Evolutionary conservation across 1,140 invertebrate species (phyloP).

Genomic region (Cepaea nemoralis): DNA sequence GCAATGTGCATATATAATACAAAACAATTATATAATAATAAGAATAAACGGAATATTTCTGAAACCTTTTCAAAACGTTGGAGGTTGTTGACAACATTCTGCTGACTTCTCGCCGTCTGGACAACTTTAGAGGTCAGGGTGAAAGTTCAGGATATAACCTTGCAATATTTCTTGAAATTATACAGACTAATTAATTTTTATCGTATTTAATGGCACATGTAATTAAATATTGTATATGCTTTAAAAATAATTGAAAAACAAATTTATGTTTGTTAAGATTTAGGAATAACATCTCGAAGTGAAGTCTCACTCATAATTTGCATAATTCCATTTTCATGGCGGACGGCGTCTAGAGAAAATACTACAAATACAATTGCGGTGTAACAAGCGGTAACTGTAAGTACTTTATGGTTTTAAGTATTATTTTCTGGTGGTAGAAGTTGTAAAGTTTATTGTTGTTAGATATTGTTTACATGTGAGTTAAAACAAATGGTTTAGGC

Average conservation of each 20-base stretch:
- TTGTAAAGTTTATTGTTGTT: background rate
- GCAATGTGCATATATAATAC: no score
- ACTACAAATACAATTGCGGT: background rate
- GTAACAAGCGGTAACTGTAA: background rate
- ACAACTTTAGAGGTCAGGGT: constrained; percentile 30
- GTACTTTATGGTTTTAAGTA: background rate
- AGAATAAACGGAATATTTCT: background rate
- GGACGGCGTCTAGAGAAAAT: constrained; percentile 14
- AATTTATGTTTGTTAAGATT: background rate
- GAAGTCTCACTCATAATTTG: constrained; percentile 15
- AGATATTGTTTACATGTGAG: no score
- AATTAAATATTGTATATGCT: constrained; percentile 1
- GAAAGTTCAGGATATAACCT: constrained; percentile 17
- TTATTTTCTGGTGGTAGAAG: background rate
- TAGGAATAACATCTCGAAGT: background rate
- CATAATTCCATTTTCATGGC: constrained; percentile 38
- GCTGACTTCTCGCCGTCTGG: background rate
- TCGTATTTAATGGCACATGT: no score
- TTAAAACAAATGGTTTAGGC: no score
- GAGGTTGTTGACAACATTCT: constrained; percentile 49
- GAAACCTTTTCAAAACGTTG: constrained; percentile 37
- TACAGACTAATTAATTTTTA: no score
- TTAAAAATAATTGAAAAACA: background rate
- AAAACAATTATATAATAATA: no score
- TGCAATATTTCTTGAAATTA: background rate